phyloP scores from a whole-genome alignment of 2,888 invertebrate genomes.

The Campoplex capitator region DNA sequence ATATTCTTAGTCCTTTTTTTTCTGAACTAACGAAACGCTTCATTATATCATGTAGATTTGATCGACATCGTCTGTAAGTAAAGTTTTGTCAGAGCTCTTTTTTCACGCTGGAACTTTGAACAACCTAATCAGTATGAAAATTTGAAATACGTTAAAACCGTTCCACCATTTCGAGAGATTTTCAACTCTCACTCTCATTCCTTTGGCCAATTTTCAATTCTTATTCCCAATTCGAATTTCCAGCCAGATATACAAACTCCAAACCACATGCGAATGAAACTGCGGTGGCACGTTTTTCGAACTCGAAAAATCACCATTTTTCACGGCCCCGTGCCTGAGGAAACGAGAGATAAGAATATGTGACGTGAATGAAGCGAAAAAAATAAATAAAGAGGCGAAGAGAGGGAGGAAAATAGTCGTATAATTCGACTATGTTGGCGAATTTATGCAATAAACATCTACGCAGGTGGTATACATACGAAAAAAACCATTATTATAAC shows the following conservation, averaged over 20 bases:
- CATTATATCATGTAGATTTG: not conserved
- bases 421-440: not conserved
- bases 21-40: no score
- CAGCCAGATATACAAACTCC: not conserved
- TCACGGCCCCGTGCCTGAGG: not conserved
- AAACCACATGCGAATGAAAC: not conserved
- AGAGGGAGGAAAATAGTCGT: not conserved
- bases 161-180: not conserved
- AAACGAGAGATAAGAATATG: not conserved
- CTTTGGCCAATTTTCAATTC: not conserved
- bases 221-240: not conserved
- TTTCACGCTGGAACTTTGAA: no score
- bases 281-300: not conserved
- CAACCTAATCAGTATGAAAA: no score
- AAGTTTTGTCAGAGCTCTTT: no score
- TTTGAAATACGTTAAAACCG: no score
- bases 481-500: not conserved
- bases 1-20: not conserved
- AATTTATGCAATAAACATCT: not conserved
- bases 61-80: not conserved
- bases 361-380: not conserved
- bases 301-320: not conserved
- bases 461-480: constrained; percentile 8
- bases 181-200: not conserved
- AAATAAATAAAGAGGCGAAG: not conserved